Evolutionary conservation across 2,888 invertebrate genomes (phyloP).

Genomic region (Ligdia adustata): DNA sequence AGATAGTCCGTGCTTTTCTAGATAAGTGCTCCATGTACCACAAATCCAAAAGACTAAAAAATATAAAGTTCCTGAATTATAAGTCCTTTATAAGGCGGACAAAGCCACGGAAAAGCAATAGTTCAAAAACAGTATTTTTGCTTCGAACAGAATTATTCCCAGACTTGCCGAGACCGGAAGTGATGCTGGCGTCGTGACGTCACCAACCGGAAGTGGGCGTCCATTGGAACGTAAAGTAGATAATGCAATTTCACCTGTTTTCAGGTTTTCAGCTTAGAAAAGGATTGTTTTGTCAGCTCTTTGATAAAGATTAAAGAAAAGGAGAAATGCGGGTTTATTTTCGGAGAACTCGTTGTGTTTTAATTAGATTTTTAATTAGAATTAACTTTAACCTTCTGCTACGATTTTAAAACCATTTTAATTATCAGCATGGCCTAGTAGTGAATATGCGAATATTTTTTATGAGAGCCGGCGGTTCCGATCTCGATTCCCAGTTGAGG

Average conservation of each 20-base stretch:
- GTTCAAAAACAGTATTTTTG: no score
- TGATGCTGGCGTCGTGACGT: conserved; percentile 8
- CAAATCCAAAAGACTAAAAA: no score
- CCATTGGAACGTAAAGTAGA: conserved; percentile 20
- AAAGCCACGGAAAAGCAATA: no score
- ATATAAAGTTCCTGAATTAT: no score
- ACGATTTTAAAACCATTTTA: no score
- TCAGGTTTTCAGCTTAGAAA: neutral
- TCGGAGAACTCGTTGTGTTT: neutral
- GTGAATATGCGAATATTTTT: no score
- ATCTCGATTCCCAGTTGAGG: no score
- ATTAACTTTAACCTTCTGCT: neutral
- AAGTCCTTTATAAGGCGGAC: no score
- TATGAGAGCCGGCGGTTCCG: no score
- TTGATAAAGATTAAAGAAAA: neutral
- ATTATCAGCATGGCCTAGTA: no score
- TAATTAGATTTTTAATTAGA: neutral
- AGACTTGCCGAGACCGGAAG: conserved; percentile 15
- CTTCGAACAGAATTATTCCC: neutral
- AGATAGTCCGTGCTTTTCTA: no score
- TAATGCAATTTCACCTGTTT: conserved; percentile 16
- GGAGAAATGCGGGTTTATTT: neutral
- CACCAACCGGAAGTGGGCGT: conserved; percentile 19
- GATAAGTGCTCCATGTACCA: no score
- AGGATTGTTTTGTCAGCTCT: neutral